Evolutionary conservation across 1,140 invertebrate genomes (phyloP).

Genomic region (Galleria mellonella): DNA sequence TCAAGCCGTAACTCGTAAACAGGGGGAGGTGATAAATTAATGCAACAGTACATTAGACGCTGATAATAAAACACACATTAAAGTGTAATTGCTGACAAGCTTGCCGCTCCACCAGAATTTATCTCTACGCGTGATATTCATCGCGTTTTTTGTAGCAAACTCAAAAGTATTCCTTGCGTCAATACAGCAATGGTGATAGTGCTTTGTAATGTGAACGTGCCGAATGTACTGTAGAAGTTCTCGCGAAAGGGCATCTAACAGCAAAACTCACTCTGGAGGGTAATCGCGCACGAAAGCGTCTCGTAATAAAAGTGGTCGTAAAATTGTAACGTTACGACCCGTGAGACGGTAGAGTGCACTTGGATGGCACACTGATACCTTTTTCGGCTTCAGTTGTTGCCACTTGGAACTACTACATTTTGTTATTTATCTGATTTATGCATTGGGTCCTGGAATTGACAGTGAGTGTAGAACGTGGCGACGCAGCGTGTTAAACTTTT

Average conservation of each 20-base stretch:
- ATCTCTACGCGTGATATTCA: slow-evolving; percentile 7
- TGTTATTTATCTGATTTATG: slow-evolving; percentile 43
- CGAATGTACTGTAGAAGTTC: slow-evolving; percentile 25
- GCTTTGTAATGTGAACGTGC: slow-evolving; percentile 11
- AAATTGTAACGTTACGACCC: slow-evolving; percentile 69
- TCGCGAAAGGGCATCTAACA: slow-evolving; percentile 52
- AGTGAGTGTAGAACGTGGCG: slow-evolving; percentile 11
- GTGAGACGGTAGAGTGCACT: slow-evolving; percentile 61
- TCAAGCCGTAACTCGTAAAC: slow-evolving; percentile 58
- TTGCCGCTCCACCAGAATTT: slow-evolving; percentile 8
- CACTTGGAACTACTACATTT: slow-evolving; percentile 16
- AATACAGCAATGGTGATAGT: slow-evolving; percentile 15
- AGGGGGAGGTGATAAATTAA: slow-evolving; percentile 66
- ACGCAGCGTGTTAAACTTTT: too few relatives aligned
- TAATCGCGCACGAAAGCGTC: slow-evolving; percentile 71
- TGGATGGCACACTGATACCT: slow-evolving; percentile 60
- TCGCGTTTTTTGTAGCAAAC: slow-evolving; percentile 17
- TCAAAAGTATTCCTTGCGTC: not conserved
- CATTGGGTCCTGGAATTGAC: slow-evolving; percentile 38
- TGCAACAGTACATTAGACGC: slow-evolving; percentile 64
- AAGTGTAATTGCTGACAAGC: slow-evolving; percentile 63
- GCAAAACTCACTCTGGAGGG: slow-evolving; percentile 70
- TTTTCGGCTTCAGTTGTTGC: slow-evolving; percentile 42
- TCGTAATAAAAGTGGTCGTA: slow-evolving; percentile 70
- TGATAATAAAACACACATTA: slow-evolving; percentile 72